Conservation (phyloP, 2,888 invertebrate species). For the Erpobdella octoculata region DNA sequence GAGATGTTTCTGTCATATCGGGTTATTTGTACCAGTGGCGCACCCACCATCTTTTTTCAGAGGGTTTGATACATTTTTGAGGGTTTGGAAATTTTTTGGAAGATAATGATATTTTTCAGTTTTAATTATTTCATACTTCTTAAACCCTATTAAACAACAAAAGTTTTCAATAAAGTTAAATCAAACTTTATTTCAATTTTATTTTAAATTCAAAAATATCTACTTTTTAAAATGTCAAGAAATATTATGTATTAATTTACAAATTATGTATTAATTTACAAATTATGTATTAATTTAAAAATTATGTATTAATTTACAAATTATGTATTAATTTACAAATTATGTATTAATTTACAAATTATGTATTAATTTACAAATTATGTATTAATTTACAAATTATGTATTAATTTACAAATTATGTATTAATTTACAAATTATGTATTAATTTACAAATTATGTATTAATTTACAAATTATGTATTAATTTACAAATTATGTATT, state of each 20-base stretch:
- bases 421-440: conserved; percentile 1
- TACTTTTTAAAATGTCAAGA: neutral
- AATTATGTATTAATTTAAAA: neutral
- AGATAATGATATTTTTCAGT: too few relatives aligned
- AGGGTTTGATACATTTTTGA: too few relatives aligned
- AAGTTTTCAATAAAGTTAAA: neutral
- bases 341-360: neutral
- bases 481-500: too few relatives aligned
- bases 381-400: neutral
- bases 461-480: too few relatives aligned
- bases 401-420: neutral
- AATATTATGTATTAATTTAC: neutral
- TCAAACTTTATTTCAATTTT: neutral
- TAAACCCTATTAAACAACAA: neutral
- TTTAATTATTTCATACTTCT: too few relatives aligned
- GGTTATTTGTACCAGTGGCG: too few relatives aligned
- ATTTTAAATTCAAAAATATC: neutral
- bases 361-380: neutral
- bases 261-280: neutral
- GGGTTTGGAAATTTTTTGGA: too few relatives aligned
- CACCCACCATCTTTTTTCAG: too few relatives aligned
- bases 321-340: neutral
- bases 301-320: neutral
- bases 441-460: too few relatives aligned
- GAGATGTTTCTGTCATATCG: too few relatives aligned